Evolutionary conservation across 2,888 invertebrate species (phyloP), one percentile per base, ranked within the genome.

Genomic region (Pseudanteris insignis): DNA sequence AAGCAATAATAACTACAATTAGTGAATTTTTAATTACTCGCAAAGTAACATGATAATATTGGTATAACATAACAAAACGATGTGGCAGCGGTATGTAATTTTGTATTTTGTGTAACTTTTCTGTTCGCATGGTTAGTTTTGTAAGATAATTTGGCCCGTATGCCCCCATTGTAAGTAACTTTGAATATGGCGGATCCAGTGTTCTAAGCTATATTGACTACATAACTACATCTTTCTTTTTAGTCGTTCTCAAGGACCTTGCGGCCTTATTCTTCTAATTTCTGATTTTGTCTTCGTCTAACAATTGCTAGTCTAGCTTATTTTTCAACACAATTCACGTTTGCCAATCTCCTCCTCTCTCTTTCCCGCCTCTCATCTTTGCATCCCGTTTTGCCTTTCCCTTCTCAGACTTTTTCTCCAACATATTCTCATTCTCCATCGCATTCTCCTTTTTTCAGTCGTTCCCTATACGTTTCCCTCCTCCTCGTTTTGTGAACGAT

Each of bases 221-320:
- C 75, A 70, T 74, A 75, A 74, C 74, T 76, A 75, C 73, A 74
- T 77, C 76, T 76, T 77, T 75, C 76, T 73, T 75, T 72, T 71
- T 69, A 70, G 71, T 73, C 70, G 66, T 60, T 70, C 66, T 51
- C 46, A 37, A 47, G 38, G 48, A 64, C 67, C 67, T 44, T 57
- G 61, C 64, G 67, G 57, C 63, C 59, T 51, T 55, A 51, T 51
- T 55, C 50, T 37, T 37, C n/a, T n/a, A n/a, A n/a, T n/a, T n/a
- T n/a, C n/a, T n/a, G n/a, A n/a, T n/a, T n/a, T n/a, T n/a, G n/a
- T n/a, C n/a, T n/a, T n/a, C n/a, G n/a, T n/a, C n/a, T n/a, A n/a
- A n/a, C n/a, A n/a, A n/a, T n/a, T n/a, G n/a, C n/a, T n/a, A n/a
- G n/a, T n/a, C n/a, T n/a, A n/a, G n/a, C n/a, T n/a, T n/a, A n/a